Base-by-base conservation (phyloP, 2,113 vertebrate species). In the Xerus inauris region DNA sequence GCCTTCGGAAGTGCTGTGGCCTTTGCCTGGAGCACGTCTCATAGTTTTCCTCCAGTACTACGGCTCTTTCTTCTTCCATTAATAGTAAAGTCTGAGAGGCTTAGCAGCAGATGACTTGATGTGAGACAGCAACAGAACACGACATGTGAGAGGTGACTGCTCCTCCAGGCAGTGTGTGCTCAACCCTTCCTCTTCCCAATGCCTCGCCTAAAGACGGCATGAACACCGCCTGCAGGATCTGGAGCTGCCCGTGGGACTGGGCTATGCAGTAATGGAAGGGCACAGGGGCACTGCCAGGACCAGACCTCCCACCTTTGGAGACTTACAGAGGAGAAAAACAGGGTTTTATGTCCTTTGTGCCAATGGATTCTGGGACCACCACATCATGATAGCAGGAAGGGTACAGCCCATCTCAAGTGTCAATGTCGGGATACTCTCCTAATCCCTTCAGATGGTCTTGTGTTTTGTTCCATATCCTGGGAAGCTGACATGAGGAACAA, bases 261-360 rank as follows among this genome's bases (percentile, higher is more conserved):
- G 49, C 12, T 2, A 4, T 11, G 16, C 64, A 19, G 20, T 2
- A 65, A 59, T 28, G 32, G 28, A 94, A 62, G 20, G 40, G 8
- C 6, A 71, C 12, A 80, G 4, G 5, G 2, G 4, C 3, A 3
- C 6, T 13, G 10, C 28, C 35, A 16, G 4, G 20, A 13, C 42
- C 35, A 49, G 3, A n/a, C 14, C 9, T 8, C 6, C 28, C 12
- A 40, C 10, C 9, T 47, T 40, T 14, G n/a, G 20, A n/a, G 28
- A 26, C 20, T 30, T 49, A 45, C 3, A 69, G 6, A 69, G 75
- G 28, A 82, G 42, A 38, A 51, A 77, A 82, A 64, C 49, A 45
- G 8, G 32, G 38, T 51, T 32, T 6, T 54, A 3, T 71, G 45
- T 62, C n/a, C 16, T 16, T 59, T 6, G 16, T 54, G n/a, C 16